Conservation (phyloP, 2,797 vertebrate genomes). For the Chaunax sp. region DNA sequence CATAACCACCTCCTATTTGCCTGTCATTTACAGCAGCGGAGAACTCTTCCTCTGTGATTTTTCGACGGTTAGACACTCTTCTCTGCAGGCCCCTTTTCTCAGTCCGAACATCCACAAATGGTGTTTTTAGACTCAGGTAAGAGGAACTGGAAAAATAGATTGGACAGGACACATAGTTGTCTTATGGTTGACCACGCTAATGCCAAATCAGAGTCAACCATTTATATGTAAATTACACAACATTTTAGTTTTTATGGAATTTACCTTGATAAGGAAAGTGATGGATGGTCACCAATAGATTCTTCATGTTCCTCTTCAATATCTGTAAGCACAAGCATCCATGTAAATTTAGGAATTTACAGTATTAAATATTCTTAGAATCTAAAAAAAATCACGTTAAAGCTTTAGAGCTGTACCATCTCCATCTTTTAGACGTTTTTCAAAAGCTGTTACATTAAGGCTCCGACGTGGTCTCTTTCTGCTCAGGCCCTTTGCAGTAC, state of each 20-base stretch:
- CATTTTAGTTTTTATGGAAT: background rate
- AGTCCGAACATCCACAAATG: constrained; percentile 62
- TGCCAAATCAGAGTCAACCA: background rate
- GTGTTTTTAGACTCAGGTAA: constrained; percentile 80
- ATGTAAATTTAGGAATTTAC: background rate
- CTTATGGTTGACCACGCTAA: too few species aligned
- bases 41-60: constrained; percentile 78
- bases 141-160: constrained; percentile 66
- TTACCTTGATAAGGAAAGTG: constrained; percentile 64
- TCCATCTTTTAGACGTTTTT: constrained; percentile 70
- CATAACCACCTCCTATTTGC: constrained; percentile 49
- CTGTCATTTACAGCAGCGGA: constrained; percentile 72
- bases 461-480: constrained; percentile 75
- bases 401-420: constrained; percentile 33
- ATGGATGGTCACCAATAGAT: constrained; percentile 35
- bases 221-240: background rate
- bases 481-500: constrained; percentile 68
- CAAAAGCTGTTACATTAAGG: constrained; percentile 81
- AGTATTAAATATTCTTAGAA: background rate
- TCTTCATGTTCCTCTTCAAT: constrained; percentile 36
- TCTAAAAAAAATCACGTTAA: background rate
- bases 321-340: constrained; percentile 49
- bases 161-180: background rate
- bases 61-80: constrained; percentile 63
- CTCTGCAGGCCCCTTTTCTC: constrained; percentile 76